These are phyloP conservation scores for Periparus ater DNA, from an alignment of 2,797 vertebrate species.

Conservation along the genomic window DNA sequence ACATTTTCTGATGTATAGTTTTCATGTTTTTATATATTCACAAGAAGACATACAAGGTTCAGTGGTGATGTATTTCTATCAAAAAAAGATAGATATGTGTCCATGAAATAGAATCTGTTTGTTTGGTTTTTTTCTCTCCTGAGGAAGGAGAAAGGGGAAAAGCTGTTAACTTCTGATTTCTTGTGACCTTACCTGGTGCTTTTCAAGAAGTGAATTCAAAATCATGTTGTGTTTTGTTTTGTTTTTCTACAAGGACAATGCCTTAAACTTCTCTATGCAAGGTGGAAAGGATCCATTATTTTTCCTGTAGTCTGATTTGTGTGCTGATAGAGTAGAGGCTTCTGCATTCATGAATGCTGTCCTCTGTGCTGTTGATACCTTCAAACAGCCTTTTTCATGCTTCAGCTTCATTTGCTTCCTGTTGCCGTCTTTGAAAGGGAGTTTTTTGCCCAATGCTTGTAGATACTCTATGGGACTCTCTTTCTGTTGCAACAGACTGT, in stretches of 20 bases:
- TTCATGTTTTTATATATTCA: background rate
- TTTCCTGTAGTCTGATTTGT: background rate
- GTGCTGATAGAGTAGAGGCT: background rate
- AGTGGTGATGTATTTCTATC: background rate
- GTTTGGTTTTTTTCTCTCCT: background rate
- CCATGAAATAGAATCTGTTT: background rate
- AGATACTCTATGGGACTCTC: background rate
- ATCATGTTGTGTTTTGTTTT: background rate
- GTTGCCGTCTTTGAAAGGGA: background rate
- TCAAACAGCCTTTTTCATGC: background rate
- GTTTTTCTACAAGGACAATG: background rate
- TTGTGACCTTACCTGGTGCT: background rate
- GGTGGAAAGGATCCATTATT: background rate
- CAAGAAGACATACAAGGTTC: background rate
- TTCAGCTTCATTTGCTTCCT: background rate
- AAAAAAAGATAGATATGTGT: background rate
- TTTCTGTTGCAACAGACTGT: background rate
- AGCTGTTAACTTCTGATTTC: background rate
- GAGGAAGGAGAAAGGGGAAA: background rate
- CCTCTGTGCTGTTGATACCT: background rate
- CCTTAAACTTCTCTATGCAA: background rate
- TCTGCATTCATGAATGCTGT: background rate
- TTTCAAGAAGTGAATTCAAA: background rate
- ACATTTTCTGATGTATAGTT: background rate
- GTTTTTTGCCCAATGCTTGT: background rate